phyloP scores from a whole-genome alignment of 2,888 invertebrate species.

The Drosophila antonietae region DNA sequence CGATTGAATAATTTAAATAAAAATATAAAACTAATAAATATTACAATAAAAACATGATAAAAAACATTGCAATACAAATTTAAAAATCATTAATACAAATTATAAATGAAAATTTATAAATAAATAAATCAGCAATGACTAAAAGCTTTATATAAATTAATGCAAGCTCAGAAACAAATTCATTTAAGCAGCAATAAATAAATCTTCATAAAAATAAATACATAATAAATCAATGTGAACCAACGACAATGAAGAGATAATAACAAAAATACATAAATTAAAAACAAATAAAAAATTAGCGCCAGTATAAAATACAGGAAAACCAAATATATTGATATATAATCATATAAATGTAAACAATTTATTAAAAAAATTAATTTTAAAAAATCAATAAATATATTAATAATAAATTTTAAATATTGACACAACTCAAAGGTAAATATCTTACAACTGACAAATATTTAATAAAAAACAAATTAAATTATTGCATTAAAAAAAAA shows the following conservation, averaged over 20 bases:
- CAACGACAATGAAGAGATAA: neutral
- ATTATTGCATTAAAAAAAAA: neutral
- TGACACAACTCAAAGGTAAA: neutral
- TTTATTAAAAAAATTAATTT: neutral
- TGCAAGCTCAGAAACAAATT: neutral
- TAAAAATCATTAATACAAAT: neutral
- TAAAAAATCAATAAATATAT: too few species aligned
- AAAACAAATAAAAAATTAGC: neutral
- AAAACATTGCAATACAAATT: neutral
- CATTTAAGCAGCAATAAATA: neutral
- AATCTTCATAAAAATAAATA: too few species aligned
- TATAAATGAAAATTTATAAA: neutral
- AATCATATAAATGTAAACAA: neutral
- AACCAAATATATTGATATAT: neutral
- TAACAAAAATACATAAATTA: neutral
- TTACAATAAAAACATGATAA: neutral
- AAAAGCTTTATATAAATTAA: neutral
- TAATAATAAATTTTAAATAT: neutral
- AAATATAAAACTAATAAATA: neutral
- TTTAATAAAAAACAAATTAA: too few species aligned
- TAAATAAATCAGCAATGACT: neutral
- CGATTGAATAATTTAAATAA: neutral
- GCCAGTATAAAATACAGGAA: neutral
- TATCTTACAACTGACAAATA: too few species aligned
- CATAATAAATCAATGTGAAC: conserved; percentile 3